Base-by-base conservation (phyloP, 2,797 vertebrate genomes). In the Rhadinocentrus ornatus region DNA sequence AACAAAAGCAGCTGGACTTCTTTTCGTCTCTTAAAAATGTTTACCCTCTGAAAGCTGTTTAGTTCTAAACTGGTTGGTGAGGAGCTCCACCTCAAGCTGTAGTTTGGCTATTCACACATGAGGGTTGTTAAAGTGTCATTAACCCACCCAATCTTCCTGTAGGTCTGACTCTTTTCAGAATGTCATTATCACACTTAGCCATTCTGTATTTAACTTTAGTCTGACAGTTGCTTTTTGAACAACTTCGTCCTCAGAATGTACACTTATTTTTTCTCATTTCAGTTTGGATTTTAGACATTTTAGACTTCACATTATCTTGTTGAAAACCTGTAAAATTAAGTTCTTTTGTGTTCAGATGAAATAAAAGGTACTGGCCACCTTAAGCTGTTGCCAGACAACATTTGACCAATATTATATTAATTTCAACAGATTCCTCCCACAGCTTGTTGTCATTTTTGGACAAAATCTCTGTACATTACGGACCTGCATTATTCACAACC, bases 261-360 rank as follows among this genome's bases (percentile, higher is more conserved):
- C 37, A 3, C 4, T 39, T 39, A 4, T 39, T 39, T 39, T 16
- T 39, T 39, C 9, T 56, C 26, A 35, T 41, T 16, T 12, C 15
- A 61, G 34, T 65, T 34, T 60, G 35, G 34, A 7, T 35, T 35
- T 6, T 35, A 3, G 3, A 3, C 31, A 32, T 6, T 32, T 69
- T 48, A 77, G 58, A 4, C 44, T 29, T 34, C 65, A 67, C 77
- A 31, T 75, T 72, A 63, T 67, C 4, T 2, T 26, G 41, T 37
- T 56, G 10, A 35, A 69, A 50, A 74, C 69, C 35, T 54, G 24
- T 37, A 32, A 48, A 73, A 67, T 70, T n/a, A 27, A 11, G 35
- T 18, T 31, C 22, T 62, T 64, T 41, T 11, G 16, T 62, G 54
- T 62, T 72, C 1, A 12, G 4, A 20, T 69, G 32, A 5, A 74